Percentiles rank a stretch among this genome's conserved stretches.
These are phyloP conservation scores for Crotalus viridis DNA, from an alignment of 2,113 vertebrate genomes.

Conservation along the genomic window DNA sequence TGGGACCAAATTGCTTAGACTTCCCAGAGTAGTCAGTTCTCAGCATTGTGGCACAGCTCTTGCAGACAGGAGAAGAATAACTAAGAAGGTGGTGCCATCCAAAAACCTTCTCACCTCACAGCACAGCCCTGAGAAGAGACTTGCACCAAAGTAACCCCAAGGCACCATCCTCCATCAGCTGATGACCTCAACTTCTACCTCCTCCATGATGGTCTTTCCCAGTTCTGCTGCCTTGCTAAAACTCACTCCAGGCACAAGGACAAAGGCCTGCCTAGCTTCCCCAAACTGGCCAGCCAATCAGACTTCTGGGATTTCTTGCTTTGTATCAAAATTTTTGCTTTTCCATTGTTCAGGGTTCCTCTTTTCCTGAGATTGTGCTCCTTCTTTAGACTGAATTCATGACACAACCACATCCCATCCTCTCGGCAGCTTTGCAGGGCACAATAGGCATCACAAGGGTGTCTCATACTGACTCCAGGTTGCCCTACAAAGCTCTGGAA, in stretches of 20 bases:
- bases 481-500: background rate
- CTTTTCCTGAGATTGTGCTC: background rate
- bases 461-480: background rate
- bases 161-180: background rate
- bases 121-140: background rate
- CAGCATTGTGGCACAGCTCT: background rate
- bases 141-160: background rate
- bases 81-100: background rate
- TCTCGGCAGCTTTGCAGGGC: background rate
- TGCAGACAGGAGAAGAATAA: background rate
- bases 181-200: background rate
- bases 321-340: background rate
- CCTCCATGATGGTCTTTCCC: background rate
- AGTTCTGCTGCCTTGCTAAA: background rate
- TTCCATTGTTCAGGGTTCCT: background rate
- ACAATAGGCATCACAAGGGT: background rate
- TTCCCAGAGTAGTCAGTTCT: too few relatives aligned
- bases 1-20: background rate
- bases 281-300: background rate
- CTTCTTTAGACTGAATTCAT: background rate
- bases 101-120: background rate
- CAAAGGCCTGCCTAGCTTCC: too few relatives aligned
- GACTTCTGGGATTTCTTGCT: background rate
- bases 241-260: too few relatives aligned
- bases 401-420: background rate